Conservation (phyloP, 2,113 vertebrate genomes). For the Pygoscelis antarcticus region DNA sequence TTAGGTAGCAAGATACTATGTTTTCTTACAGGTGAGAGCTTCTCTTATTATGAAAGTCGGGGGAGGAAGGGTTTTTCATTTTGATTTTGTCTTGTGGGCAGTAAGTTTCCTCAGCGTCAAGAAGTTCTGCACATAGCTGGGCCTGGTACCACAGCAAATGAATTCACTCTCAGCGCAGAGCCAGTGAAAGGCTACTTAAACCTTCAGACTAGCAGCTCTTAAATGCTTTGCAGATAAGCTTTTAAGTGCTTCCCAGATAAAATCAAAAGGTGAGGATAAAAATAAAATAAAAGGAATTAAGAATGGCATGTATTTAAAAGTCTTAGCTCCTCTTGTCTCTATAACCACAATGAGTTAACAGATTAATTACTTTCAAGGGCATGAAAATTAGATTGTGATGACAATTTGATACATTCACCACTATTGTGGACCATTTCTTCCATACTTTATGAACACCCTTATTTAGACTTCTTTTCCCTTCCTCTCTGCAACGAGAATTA, state of each 20-base stretch:
- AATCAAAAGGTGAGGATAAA: neutral
- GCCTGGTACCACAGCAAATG: neutral
- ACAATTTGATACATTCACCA: neutral
- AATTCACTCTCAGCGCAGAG: neutral
- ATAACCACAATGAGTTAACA: neutral
- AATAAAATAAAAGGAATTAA: neutral
- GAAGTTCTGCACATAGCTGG: neutral
- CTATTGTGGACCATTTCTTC: neutral
- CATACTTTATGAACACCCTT: neutral
- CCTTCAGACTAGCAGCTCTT: neutral
- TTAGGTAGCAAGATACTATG: neutral
- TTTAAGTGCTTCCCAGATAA: neutral
- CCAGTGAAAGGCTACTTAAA: neutral
- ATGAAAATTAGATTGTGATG: neutral
- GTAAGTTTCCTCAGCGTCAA: neutral
- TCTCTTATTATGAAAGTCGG: neutral
- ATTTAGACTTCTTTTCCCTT: neutral
- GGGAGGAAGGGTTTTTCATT: neutral
- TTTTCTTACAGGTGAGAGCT: neutral
- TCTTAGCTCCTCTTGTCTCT: neutral
- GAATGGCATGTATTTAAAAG: neutral
- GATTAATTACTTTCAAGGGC: neutral
- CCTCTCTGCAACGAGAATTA: neutral
- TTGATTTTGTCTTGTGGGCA: neutral
- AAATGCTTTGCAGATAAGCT: neutral